Conservation (phyloP, 2,113 vertebrate species). For the Oenanthe oenanthe region DNA sequence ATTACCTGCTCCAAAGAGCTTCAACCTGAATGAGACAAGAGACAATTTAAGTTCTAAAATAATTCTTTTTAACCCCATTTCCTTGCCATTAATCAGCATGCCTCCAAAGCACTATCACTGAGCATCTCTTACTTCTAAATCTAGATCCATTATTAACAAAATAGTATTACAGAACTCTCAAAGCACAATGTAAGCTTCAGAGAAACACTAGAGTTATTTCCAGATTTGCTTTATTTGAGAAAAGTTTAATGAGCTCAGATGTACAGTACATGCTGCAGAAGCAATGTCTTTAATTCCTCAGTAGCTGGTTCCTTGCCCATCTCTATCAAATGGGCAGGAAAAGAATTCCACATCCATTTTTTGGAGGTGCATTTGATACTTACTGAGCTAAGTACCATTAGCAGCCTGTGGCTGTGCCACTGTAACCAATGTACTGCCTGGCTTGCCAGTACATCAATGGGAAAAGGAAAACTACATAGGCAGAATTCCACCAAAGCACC, state of each 20-base stretch:
- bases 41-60: neutral
- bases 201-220: neutral
- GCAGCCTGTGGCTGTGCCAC: neutral
- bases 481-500: slow-evolving; percentile 7
- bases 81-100: neutral
- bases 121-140: neutral
- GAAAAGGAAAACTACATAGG: neutral
- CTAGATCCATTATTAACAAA: neutral
- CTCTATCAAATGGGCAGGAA: neutral
- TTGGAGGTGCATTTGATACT: neutral
- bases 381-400: neutral
- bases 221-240: neutral
- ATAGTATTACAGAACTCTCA: neutral
- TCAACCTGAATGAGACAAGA: neutral
- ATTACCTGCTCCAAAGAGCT: neutral
- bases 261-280: neutral
- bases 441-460: neutral
- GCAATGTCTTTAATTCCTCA: neutral
- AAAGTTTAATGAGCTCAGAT: neutral
- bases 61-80: neutral
- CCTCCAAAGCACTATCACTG: neutral
- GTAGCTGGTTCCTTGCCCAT: neutral
- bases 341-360: neutral
- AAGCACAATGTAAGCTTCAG: neutral
- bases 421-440: neutral